Evolutionary conservation across 1,140 invertebrate genomes (phyloP).

Genomic region (Drosophila watanabei): DNA sequence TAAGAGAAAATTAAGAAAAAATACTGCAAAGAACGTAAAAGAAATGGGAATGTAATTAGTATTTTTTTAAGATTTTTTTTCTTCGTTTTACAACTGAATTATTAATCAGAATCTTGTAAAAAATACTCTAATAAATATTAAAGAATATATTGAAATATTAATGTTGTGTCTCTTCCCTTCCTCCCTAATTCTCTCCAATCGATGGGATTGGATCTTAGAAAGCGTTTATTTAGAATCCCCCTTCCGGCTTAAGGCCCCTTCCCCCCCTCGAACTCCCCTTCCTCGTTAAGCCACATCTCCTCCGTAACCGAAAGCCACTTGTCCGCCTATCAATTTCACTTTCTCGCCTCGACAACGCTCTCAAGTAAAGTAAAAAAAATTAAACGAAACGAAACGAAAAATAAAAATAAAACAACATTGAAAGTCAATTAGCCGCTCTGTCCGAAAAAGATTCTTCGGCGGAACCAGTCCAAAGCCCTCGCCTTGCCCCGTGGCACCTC

Average conservation of each 20-base stretch:
- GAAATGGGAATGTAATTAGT: too few species aligned
- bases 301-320: constrained; percentile 52
- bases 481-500: neutral
- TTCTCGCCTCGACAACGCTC: constrained; percentile 57
- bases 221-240: constrained; percentile 63
- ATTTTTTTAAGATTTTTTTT: too few species aligned
- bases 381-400: constrained; percentile 24
- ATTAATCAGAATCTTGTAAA: neutral
- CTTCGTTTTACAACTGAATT: neutral
- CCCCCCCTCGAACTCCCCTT: neutral
- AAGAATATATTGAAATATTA: constrained; percentile 15
- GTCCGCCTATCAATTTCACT: constrained; percentile 76
- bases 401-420: constrained; percentile 65
- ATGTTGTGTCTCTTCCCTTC: constrained; percentile 5
- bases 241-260: neutral
- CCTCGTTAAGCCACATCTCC: neutral
- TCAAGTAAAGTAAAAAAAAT: constrained; percentile 32
- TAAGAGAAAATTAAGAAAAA: too few species aligned
- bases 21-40: too few species aligned
- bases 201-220: constrained; percentile 50
- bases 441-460: constrained; percentile 65
- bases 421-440: constrained; percentile 79
- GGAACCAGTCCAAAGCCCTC: constrained; percentile 25
- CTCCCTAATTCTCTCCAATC: constrained; percentile 15
- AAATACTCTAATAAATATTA: constrained; percentile 36